These are phyloP conservation scores for Sciurus niger DNA, from an alignment of 2,113 vertebrate species.

Conservation along the genomic window DNA sequence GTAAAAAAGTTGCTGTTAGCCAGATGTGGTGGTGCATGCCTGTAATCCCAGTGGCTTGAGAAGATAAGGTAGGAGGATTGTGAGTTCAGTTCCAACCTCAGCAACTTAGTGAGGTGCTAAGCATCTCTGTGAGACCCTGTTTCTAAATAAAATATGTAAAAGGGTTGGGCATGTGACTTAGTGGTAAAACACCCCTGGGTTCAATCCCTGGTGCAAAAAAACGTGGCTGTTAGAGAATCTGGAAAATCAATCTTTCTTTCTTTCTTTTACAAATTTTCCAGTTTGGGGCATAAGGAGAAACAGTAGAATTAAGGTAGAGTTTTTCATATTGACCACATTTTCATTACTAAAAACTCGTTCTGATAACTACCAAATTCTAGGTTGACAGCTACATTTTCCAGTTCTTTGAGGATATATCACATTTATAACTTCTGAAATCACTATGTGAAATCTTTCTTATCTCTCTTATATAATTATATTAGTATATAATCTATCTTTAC, in stretches of 20 bases:
- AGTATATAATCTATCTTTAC: neutral
- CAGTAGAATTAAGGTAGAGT: neutral
- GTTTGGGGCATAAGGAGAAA: neutral
- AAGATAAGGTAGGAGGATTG: too few relatives aligned
- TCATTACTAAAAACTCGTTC: neutral
- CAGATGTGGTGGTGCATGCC: too few relatives aligned
- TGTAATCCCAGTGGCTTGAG: too few relatives aligned
- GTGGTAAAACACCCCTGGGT: too few relatives aligned
- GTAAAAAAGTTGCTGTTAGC: neutral
- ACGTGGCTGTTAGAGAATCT: neutral
- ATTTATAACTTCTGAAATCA: neutral
- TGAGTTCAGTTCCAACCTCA: too few relatives aligned
- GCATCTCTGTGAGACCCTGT: too few relatives aligned
- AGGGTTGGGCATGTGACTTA: too few relatives aligned
- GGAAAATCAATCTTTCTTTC: too few relatives aligned
- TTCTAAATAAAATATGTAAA: too few relatives aligned
- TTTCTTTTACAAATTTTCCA: neutral
- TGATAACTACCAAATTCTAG: neutral
- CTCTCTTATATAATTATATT: neutral
- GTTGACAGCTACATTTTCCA: neutral
- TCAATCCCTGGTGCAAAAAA: too few relatives aligned
- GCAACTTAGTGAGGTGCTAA: too few relatives aligned
- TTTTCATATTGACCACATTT: neutral
- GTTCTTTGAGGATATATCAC: neutral
- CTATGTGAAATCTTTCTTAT: neutral